Conservation (phyloP, 1,140 invertebrate genomes). For the Drosophila gunungcola region DNA sequence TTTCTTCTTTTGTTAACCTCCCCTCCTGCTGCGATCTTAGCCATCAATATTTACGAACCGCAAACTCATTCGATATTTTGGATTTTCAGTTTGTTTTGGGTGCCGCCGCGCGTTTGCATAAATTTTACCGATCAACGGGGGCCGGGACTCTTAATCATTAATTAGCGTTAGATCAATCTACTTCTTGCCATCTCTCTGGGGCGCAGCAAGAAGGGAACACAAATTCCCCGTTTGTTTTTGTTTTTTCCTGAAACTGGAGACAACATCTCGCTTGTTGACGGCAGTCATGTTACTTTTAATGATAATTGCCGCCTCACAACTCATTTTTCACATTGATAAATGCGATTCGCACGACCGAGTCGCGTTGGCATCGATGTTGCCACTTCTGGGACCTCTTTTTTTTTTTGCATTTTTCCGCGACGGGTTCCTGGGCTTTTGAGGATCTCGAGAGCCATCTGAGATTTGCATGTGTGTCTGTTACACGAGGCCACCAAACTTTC, state of each 20-base stretch:
- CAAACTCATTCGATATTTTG: constrained; percentile 65
- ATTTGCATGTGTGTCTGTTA: constrained; percentile 9
- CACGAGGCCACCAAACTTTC: constrained; percentile 5
- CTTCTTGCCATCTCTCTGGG: constrained; percentile 8
- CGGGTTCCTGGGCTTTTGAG: constrained; percentile 10
- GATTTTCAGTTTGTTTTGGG: constrained; percentile 33
- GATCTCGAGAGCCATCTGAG: background rate
- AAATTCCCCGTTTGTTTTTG: background rate
- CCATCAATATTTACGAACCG: constrained; percentile 55
- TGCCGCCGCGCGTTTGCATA: constrained; percentile 55
- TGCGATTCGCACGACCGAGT: constrained; percentile 46
- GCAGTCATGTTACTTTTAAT: constrained; percentile 81
- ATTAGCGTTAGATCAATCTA: constrained; percentile 70
- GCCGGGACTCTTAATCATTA: constrained; percentile 60
- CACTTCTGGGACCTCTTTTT: constrained; percentile 5
- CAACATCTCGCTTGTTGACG: constrained; percentile 36
- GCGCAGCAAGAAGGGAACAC: background rate
- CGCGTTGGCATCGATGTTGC: constrained; percentile 18
- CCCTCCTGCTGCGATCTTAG: constrained; percentile 56
- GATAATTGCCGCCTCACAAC: constrained; percentile 79
- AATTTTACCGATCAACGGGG: constrained; percentile 47
- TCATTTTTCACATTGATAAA: constrained; percentile 81
- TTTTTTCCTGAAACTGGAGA: constrained; percentile 1
- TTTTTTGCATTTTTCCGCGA: background rate
- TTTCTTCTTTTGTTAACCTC: background rate